phyloP scores from a whole-genome alignment of 2,888 invertebrate genomes.

The Lepidocyrtoides sp. region DNA sequence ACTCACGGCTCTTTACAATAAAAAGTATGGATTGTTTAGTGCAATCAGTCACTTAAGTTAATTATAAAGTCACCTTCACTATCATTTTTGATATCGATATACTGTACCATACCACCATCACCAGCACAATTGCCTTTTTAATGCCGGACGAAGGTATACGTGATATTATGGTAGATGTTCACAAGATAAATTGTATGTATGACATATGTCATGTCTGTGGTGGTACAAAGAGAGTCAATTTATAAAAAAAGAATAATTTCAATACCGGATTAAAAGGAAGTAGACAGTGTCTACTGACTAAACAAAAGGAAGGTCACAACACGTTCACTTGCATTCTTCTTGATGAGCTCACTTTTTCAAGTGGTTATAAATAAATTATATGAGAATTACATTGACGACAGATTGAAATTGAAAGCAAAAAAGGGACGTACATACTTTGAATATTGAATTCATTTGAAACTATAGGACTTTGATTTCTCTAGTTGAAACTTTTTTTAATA shows the following conservation, averaged over 20 bases:
- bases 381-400: background rate
- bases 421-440: no score
- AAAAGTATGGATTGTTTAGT: background rate
- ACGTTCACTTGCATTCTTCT: conserved; percentile 13
- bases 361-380: background rate
- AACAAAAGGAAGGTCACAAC: conserved; percentile 17
- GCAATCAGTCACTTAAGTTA: background rate
- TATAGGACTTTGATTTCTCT: no score
- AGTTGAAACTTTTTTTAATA: no score
- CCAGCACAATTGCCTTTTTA: conserved; percentile 24
- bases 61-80: conserved; percentile 14
- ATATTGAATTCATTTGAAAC: no score
- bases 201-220: background rate
- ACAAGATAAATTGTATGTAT: background rate
- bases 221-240: background rate
- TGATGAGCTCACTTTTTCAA: background rate
- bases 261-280: conserved; percentile 12
- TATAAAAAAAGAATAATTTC: background rate
- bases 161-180: no score
- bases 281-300: no score
- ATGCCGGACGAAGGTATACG: background rate
- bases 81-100: background rate
- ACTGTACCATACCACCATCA: no score
- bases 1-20: background rate
- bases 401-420: background rate